phyloP scores from a whole-genome alignment of 2,113 vertebrate genomes.

The Meleagris gallopavo region DNA sequence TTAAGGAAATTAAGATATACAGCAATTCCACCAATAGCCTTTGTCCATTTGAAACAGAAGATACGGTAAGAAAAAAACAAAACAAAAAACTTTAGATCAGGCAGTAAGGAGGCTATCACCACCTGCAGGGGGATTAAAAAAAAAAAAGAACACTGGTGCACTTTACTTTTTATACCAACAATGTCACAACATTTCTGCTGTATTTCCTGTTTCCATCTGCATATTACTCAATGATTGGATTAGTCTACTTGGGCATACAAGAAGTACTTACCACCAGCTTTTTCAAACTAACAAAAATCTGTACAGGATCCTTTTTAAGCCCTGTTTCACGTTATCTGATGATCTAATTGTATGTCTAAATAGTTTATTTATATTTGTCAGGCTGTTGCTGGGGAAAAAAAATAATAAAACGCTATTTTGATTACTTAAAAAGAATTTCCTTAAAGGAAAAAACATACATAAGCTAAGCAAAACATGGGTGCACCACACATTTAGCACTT shows the following conservation, averaged over 20 bases:
- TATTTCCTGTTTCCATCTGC: slow-evolving; percentile 44
- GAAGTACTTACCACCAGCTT: background rate
- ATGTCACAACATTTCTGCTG: background rate
- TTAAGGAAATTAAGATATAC: background rate
- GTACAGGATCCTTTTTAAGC: background rate
- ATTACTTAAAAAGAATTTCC: slow-evolving; percentile 67
- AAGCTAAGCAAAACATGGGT: slow-evolving; percentile 73
- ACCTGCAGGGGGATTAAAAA: background rate
- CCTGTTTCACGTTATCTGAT: slow-evolving; percentile 19
- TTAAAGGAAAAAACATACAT: slow-evolving; percentile 78
- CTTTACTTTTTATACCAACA: background rate
- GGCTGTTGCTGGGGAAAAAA: slow-evolving; percentile 23
- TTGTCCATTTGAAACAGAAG: background rate
- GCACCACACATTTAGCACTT: slow-evolving; percentile 69
- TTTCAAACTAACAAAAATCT: background rate
- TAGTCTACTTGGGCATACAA: background rate
- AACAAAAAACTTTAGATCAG: background rate
- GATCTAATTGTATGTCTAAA: background rate
- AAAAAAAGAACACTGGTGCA: background rate
- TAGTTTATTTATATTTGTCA: slow-evolving; percentile 59
- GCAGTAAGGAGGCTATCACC: background rate
- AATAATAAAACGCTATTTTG: background rate
- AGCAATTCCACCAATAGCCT: background rate
- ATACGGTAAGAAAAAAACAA: background rate
- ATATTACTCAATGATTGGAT: background rate